phyloP scores from a whole-genome alignment of 2,113 vertebrate genomes.

The Melanotaenia duboulayi region DNA sequence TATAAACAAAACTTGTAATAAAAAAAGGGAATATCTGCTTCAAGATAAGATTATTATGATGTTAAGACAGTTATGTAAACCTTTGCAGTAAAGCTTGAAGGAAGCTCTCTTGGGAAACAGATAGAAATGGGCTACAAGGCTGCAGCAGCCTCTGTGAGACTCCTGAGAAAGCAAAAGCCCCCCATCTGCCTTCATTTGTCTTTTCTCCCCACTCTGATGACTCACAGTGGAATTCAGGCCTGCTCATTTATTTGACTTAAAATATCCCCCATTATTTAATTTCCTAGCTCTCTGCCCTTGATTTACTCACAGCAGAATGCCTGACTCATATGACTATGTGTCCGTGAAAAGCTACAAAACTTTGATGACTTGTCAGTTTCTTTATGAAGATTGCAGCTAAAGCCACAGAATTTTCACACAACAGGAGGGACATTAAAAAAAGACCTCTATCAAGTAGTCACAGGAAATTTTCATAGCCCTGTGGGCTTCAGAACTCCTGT shows the following conservation, averaged over 20 bases:
- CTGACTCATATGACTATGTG: constrained; percentile 2
- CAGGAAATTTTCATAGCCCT: constrained; percentile 41
- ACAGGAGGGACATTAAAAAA: constrained; percentile 39
- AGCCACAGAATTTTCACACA: constrained; percentile 21
- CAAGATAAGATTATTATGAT: neutral
- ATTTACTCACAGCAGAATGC: constrained; percentile 32
- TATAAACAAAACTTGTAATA: neutral
- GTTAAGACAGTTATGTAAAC: constrained; percentile 39
- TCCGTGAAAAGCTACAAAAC: constrained; percentile 27
- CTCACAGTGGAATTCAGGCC: constrained; percentile 35
- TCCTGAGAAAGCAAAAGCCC: constrained; percentile 24
- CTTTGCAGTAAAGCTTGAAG: constrained; percentile 33
- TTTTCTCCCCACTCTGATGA: constrained; percentile 33
- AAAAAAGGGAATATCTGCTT: neutral
- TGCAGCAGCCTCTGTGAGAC: constrained; percentile 47
- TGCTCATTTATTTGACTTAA: constrained; percentile 41
- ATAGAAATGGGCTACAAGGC: constrained; percentile 29
- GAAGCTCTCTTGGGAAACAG: constrained; percentile 38
- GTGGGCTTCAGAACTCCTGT: constrained; percentile 17
- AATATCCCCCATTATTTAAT: constrained; percentile 51
- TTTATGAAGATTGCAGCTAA: constrained; percentile 29
- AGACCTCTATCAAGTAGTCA: constrained; percentile 40
- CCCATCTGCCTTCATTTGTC: constrained; percentile 55
- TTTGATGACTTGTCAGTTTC: constrained; percentile 24
- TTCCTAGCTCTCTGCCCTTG: constrained; percentile 55